Evolutionary conservation across 1,140 invertebrate species (phyloP).

Genomic region (Trichoplusia ni): DNA sequence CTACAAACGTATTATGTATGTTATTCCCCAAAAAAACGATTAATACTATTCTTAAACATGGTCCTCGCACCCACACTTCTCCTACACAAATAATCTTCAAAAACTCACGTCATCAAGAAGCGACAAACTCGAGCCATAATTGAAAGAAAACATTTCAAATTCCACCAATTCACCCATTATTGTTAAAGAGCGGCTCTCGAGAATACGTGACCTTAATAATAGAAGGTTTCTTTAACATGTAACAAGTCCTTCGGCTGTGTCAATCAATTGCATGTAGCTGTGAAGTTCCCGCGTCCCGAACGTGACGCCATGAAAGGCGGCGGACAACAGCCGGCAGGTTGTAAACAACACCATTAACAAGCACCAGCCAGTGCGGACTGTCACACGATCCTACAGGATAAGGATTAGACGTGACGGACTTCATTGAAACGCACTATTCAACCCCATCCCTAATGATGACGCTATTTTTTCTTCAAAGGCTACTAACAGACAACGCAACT

Average conservation of each 20-base stretch:
- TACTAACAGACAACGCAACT: too few relatives aligned
- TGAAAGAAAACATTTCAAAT: conserved; percentile 66
- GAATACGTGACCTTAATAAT: conserved; percentile 72
- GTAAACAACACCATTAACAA: conserved; percentile 76
- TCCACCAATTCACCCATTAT: conserved; percentile 54
- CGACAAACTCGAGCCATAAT: conserved; percentile 57
- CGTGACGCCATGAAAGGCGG: conserved; percentile 72
- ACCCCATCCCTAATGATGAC: too few relatives aligned
- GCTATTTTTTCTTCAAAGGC: too few relatives aligned
- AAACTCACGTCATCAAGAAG: conserved; percentile 16
- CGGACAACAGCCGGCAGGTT: conserved; percentile 65
- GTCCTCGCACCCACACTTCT: conserved; percentile 5
- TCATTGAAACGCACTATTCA: too few relatives aligned
- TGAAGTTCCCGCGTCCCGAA: conserved; percentile 56
- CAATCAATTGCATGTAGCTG: conserved; percentile 66
- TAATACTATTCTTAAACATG: neutral
- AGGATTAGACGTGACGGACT: neutral
- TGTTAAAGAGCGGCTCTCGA: conserved; percentile 68
- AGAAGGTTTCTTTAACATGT: conserved; percentile 41
- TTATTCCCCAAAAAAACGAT: neutral
- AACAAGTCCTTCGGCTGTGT: conserved; percentile 43
- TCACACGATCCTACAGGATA: conserved; percentile 37
- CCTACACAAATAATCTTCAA: conserved; percentile 27
- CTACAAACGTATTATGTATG: too few relatives aligned
- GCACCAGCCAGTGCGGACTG: conserved; percentile 52